These are phyloP conservation scores for Scelioninae gen. 1 DNA, from an alignment of 2,888 invertebrate genomes.

Conservation along the genomic window DNA sequence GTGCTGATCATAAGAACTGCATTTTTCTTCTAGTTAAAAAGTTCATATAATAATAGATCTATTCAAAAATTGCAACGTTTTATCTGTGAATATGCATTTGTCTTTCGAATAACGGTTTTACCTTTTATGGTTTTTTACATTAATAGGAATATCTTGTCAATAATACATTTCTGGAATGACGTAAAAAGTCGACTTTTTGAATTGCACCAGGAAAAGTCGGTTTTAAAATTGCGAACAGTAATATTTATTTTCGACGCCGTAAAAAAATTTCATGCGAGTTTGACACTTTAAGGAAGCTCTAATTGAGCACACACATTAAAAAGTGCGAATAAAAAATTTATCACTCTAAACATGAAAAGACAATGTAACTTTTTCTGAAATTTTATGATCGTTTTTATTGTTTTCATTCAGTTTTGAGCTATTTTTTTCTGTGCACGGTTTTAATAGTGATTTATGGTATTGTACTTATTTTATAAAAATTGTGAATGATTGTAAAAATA, in stretches of 20 bases:
- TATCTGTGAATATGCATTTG: slow-evolving; percentile 2
- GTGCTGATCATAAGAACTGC: too few relatives aligned
- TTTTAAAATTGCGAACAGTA: slow-evolving; percentile 26
- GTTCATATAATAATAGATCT: not conserved
- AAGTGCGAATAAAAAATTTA: slow-evolving; percentile 22
- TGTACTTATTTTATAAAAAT: not conserved
- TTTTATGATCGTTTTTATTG: slow-evolving; percentile 20
- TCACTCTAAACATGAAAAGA: slow-evolving; percentile 24
- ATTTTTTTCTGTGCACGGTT: not conserved
- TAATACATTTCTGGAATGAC: slow-evolving; percentile 23
- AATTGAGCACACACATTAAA: slow-evolving; percentile 32
- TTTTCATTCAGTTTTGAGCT: not conserved
- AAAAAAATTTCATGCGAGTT: slow-evolving; percentile 30
- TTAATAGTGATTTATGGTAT: slow-evolving; percentile 8
- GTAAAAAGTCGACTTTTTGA: slow-evolving; percentile 24
- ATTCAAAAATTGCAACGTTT: not conserved
- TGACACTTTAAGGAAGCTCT: slow-evolving; percentile 28
- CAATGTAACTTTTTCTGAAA: slow-evolving; percentile 4
- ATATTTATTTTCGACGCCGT: slow-evolving; percentile 30
- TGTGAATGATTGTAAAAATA: not conserved
- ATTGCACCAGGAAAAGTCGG: slow-evolving; percentile 2
- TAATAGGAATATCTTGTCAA: slow-evolving; percentile 27
- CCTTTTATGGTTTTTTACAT: slow-evolving; percentile 17
- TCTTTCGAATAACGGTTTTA: slow-evolving; percentile 11
- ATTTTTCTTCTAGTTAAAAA: not conserved